Evolutionary conservation across 2,797 vertebrate genomes (phyloP).

Genomic region (Characodon lateralis): DNA sequence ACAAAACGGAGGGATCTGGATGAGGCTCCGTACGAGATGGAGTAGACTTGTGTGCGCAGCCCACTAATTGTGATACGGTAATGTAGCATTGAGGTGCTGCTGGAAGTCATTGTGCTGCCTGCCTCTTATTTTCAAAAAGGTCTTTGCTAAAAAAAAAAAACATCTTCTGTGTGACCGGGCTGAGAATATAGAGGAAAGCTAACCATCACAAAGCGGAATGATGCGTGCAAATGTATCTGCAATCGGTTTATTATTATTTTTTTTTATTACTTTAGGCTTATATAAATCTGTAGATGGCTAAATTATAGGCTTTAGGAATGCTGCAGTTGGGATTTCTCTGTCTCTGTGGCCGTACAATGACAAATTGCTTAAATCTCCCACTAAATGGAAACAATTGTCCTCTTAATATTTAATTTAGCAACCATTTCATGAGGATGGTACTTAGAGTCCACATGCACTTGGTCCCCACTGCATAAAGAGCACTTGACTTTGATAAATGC

Average conservation of each 20-base stretch:
- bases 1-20: constrained; percentile 82
- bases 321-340: constrained; percentile 15
- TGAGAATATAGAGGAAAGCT: constrained; percentile 67
- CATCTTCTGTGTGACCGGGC: constrained; percentile 69
- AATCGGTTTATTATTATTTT: constrained; percentile 37
- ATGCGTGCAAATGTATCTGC: constrained; percentile 39
- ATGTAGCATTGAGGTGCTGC: constrained; percentile 80
- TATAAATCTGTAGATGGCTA: constrained; percentile 5
- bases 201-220: constrained; percentile 52
- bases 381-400: constrained; percentile 44
- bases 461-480: constrained; percentile 52
- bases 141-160: constrained; percentile 69
- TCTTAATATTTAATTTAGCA: constrained; percentile 64
- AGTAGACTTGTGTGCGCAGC: constrained; percentile 79
- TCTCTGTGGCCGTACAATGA: constrained; percentile 48
- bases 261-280: constrained; percentile 7
- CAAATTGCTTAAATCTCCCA: constrained; percentile 41
- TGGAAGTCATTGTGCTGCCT: constrained; percentile 82
- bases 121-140: constrained; percentile 80
- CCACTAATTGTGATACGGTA: constrained; percentile 83
- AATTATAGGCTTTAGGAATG: constrained; percentile 19
- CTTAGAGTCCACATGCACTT: constrained; percentile 58
- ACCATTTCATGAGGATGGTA: constrained; percentile 54
- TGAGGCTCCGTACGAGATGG: constrained; percentile 81
- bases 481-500: constrained; percentile 72